These are phyloP conservation scores for Circaetus cinerascens DNA, from an alignment of 2,113 vertebrate genomes.

Conservation along the genomic window DNA sequence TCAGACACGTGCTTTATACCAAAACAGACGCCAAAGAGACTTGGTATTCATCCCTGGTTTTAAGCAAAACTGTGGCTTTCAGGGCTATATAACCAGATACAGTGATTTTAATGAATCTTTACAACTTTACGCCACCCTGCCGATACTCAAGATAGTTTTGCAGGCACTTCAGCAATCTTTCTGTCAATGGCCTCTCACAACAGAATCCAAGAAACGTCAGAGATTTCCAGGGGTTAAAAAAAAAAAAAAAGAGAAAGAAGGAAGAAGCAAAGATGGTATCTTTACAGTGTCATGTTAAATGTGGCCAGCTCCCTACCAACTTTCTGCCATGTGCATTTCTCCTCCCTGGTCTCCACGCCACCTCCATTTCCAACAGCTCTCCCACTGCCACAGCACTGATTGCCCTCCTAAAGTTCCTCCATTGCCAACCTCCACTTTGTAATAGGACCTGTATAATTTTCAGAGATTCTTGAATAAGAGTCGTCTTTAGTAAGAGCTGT, in stretches of 20 bases:
- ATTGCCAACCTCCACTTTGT: not conserved
- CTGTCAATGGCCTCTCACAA: not conserved
- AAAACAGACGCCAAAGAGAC: not conserved
- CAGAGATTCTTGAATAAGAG: not conserved
- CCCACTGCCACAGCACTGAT: accelerated
- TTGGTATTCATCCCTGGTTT: not conserved
- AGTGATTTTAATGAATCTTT: not conserved
- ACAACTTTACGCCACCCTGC: not conserved
- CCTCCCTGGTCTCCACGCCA: not conserved
- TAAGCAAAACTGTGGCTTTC: not conserved
- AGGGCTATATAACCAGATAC: not conserved
- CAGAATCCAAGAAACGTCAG: not conserved
- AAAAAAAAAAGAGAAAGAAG: not conserved
- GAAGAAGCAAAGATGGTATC: not conserved
- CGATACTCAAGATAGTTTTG: not conserved
- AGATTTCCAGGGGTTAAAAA: not conserved
- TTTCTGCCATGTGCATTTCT: not conserved
- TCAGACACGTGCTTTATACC: not conserved
- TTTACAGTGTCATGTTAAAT: not conserved
- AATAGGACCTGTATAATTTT: not conserved
- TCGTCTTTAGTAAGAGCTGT: not conserved
- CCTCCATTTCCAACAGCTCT: not conserved
- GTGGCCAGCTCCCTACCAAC: not conserved
- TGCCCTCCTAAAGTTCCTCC: not conserved
- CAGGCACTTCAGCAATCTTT: not conserved